Base-by-base conservation (phyloP, 1,140 invertebrate genomes). In the Trichonephila clavata region DNA sequence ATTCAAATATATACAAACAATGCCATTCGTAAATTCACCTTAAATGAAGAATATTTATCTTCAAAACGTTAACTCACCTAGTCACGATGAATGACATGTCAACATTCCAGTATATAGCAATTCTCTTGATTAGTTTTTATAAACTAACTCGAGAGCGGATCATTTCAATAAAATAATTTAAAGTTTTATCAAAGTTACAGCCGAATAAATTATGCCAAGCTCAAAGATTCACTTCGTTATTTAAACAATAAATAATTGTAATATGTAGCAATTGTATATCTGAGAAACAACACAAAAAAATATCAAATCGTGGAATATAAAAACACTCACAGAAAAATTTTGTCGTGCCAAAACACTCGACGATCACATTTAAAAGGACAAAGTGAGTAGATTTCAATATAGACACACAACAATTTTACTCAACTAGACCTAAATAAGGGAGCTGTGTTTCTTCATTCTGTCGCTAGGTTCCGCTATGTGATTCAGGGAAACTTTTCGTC, bases 351-450 rank as follows among this genome's bases (percentile, higher is more conserved):
- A 84, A 84, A 84, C 83, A 84, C 83, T 84, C 59, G 83, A 59
- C 83, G 50, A 84, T 84, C 83, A 84, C 83, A 84, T 84, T 84
- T 84, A 84, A 84, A 84, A 84, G 57, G 83, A 84, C 39, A n/a
- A n/a, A 59, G n/a, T 13, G n/a, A 84, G 50, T 57, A 84, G 6
- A 59, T n/a, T 7, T 50, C 50, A 50, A 50, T 50, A 50, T 50
- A 50, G 50, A 50, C 7, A 50, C 10, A 50, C 50, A 50, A 50
- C 10, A 2, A 50, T 13, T 13, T 50, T 13, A 50, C 7, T 10
- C 50, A 13, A 50, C 0, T 50, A 50, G 10, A 50, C 0, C 10
- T 7, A 50, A 50, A 50, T 0, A 13, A 5, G 50, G 10, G 0
- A 50, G 10, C 50, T 50, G 0, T 50, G 5, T 0, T 50, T 50